Evolutionary conservation across 2,888 invertebrate genomes (phyloP).

Genomic region (Mamestra brassicae): DNA sequence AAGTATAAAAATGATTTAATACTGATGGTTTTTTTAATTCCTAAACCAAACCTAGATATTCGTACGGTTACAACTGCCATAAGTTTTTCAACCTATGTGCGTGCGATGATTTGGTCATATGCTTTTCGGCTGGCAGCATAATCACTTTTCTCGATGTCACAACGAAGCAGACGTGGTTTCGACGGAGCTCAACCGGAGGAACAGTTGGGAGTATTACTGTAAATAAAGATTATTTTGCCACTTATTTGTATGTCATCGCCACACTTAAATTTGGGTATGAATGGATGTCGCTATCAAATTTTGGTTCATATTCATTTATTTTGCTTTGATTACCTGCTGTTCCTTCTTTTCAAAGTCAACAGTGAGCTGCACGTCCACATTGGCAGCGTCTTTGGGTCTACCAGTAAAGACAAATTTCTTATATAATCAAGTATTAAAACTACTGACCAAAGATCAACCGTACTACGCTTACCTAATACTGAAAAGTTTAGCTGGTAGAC

Average conservation of each 20-base stretch:
- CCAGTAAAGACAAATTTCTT: not conserved
- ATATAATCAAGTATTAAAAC: not conserved
- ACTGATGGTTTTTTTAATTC: constrained; percentile 17
- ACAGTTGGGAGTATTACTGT: constrained; percentile 96
- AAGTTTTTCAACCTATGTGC: constrained; percentile 95
- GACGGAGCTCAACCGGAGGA: constrained; percentile 94
- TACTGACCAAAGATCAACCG: not conserved
- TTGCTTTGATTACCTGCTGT: no score
- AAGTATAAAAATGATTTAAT: not conserved
- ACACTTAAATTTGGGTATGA: not conserved
- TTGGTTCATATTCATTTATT: not conserved
- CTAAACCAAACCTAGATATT: constrained; percentile 91
- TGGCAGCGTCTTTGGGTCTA: not conserved
- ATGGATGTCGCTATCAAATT: not conserved
- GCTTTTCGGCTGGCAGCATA: constrained; percentile 96
- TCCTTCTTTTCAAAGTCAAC: not conserved
- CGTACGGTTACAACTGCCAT: constrained; percentile 96
- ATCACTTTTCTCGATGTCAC: constrained; percentile 94
- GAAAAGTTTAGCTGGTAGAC: not conserved
- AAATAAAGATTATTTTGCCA: constrained; percentile 56
- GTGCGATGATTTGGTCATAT: constrained; percentile 93
- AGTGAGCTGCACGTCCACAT: not conserved
- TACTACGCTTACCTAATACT: not conserved
- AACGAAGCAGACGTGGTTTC: constrained; percentile 92
- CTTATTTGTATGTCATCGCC: not conserved